Percentiles rank a stretch among this genome's conserved stretches.
Conservation (phyloP, 2,113 vertebrate genomes). For the Ibidorhyncha struthersii region DNA sequence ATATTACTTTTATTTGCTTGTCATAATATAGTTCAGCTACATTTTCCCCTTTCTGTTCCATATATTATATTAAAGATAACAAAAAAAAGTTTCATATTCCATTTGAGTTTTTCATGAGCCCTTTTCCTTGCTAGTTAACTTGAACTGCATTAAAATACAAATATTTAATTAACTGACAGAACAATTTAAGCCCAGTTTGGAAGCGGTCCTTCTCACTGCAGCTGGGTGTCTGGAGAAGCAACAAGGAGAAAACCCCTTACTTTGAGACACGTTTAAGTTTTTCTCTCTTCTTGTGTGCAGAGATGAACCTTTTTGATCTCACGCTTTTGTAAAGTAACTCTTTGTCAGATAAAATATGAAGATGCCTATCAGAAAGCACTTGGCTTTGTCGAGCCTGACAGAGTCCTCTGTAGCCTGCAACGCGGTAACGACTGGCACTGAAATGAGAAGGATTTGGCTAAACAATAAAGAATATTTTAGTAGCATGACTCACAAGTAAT, state of each 20-base stretch:
- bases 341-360: constrained; percentile 25
- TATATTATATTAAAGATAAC: background rate
- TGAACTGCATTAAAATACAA: constrained; percentile 39
- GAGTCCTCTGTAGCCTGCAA: background rate
- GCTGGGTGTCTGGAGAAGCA: background rate
- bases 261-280: background rate
- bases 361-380: constrained; percentile 30
- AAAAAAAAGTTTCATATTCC: background rate
- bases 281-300: background rate
- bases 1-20: constrained; percentile 33
- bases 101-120: background rate
- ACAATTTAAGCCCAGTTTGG: background rate
- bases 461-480: constrained; percentile 43
- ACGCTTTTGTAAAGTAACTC: constrained; percentile 31
- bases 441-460: constrained; percentile 31
- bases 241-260: background rate
- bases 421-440: background rate
- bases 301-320: constrained; percentile 16
- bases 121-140: background rate
- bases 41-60: background rate
- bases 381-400: constrained; percentile 36
- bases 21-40: background rate
- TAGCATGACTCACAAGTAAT: constrained; percentile 40
- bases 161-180: constrained; percentile 17
- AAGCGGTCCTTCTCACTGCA: background rate